Conservation (phyloP, 2,797 vertebrate genomes). For the Semotilus atromaculatus region DNA sequence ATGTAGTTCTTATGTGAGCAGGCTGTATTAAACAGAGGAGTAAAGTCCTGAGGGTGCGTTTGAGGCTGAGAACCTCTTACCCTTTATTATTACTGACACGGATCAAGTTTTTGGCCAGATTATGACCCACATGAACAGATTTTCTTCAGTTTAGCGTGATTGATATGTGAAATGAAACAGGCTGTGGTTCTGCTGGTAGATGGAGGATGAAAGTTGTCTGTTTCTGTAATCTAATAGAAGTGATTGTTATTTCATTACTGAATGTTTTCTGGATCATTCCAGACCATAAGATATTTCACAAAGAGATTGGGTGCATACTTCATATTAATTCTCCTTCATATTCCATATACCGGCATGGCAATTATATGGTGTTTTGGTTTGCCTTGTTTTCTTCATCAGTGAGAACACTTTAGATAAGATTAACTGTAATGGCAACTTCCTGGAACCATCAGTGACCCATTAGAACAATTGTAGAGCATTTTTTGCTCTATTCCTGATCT, state of each 20-base stretch:
- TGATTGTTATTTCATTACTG: constrained; percentile 76
- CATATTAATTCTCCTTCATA: constrained; percentile 35
- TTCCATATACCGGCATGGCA: constrained; percentile 17
- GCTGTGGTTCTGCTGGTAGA: constrained; percentile 34
- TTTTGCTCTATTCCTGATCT: background rate
- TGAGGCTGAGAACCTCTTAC: background rate
- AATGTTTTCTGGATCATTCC: constrained; percentile 65
- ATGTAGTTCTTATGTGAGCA: constrained; percentile 32
- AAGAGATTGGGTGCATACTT: constrained; percentile 55
- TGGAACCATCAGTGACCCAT: background rate
- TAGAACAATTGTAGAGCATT: background rate
- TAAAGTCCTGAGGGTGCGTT: constrained; percentile 15
- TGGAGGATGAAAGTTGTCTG: constrained; percentile 56
- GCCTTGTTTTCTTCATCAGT: constrained; percentile 32
- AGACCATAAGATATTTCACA: constrained; percentile 65
- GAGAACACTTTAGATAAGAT: constrained; percentile 35
- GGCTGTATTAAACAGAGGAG: constrained; percentile 17
- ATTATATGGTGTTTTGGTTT: constrained; percentile 24
- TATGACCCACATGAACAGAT: constrained; percentile 22
- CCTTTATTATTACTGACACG: constrained; percentile 23
- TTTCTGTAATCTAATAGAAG: constrained; percentile 73
- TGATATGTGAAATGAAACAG: constrained; percentile 63
- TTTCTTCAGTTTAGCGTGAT: constrained; percentile 68
- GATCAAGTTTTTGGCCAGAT: constrained; percentile 12
- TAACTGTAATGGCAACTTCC: constrained; percentile 45